Percentiles rank a stretch among this genome's conserved stretches.
These are phyloP conservation scores for Lophotriccus pileatus DNA, from an alignment of 2,797 vertebrate species.

Conservation along the genomic window DNA sequence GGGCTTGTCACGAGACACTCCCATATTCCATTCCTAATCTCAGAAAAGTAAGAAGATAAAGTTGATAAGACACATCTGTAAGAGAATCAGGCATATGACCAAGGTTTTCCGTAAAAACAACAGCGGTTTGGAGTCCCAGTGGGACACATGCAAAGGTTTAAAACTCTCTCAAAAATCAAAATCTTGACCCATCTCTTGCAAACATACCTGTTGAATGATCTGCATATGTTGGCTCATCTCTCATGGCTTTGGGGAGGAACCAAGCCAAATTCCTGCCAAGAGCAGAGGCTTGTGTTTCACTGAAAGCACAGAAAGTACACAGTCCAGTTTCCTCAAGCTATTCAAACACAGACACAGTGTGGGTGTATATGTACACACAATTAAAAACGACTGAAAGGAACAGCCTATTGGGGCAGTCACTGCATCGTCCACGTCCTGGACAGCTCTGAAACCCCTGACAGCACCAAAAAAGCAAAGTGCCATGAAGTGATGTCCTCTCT, in stretches of 20 bases:
- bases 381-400: neutral
- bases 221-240: neutral
- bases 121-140: neutral
- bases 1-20: neutral
- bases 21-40: neutral
- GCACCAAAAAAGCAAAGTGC: neutral
- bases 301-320: neutral
- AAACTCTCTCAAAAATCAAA: neutral
- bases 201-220: neutral
- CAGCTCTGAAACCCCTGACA: neutral
- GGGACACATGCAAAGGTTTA: neutral
- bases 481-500: neutral
- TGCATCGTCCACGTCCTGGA: neutral
- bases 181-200: neutral
- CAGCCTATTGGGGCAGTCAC: neutral
- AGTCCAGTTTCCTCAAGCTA: neutral
- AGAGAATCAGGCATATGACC: neutral
- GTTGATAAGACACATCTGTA: neutral
- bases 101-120: neutral
- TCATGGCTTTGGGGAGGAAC: neutral
- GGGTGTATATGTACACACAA: neutral
- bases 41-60: neutral
- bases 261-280: slow-evolving; percentile 27
- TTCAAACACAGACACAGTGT: neutral
- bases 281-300: neutral